Evolutionary conservation across 2,888 invertebrate genomes (phyloP).

Genomic region (Actias luna): DNA sequence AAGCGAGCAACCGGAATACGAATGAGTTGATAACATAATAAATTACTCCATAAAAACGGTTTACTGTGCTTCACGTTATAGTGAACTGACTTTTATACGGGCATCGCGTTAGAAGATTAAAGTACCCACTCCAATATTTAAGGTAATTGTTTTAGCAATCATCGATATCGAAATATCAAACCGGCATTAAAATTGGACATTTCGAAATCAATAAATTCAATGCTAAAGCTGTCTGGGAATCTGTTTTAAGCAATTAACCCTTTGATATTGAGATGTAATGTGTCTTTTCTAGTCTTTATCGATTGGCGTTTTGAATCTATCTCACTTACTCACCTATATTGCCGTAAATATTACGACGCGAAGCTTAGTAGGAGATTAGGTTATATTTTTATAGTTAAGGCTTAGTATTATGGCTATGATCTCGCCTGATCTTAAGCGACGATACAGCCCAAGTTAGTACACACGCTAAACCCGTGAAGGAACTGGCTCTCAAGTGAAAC

Average conservation of each 20-base stretch:
- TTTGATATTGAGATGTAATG: not conserved
- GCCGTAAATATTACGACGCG: too few species aligned
- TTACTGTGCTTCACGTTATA: constrained; percentile 24
- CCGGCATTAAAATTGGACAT: not conserved
- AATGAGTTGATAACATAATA: constrained; percentile 41
- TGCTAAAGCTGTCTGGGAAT: not conserved
- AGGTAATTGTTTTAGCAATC: not conserved
- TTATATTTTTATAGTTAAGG: too few species aligned
- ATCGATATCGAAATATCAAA: not conserved
- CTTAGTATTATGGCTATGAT: too few species aligned
- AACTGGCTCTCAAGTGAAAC: too few species aligned
- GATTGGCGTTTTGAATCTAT: too few species aligned
- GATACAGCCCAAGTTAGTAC: too few species aligned
- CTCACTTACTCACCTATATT: too few species aligned
- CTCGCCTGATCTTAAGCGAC: too few species aligned
- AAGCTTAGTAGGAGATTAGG: too few species aligned
- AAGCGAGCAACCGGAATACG: constrained; percentile 38
- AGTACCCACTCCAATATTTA: not conserved
- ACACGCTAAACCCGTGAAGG: too few species aligned
- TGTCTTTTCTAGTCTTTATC: too few species aligned
- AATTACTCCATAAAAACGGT: constrained; percentile 36
- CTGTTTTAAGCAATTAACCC: not conserved
- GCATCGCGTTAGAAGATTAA: constrained; percentile 11
- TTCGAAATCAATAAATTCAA: not conserved
- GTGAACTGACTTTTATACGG: constrained; percentile 18